Conservation (phyloP, 2,113 vertebrate species). For the Tor tambroides region DNA sequence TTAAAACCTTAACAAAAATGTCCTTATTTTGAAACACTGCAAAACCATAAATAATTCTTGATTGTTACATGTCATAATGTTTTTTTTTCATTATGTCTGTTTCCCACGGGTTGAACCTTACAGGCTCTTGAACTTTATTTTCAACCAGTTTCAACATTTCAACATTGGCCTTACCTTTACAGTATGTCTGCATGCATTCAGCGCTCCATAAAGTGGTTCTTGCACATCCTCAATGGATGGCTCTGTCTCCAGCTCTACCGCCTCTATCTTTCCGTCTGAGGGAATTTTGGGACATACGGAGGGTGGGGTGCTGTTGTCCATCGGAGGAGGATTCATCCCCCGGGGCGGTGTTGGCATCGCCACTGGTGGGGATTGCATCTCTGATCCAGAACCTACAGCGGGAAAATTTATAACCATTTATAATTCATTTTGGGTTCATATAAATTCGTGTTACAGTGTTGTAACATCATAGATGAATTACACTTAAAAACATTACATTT, state of each 20-base stretch:
- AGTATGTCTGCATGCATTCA: constrained; percentile 76
- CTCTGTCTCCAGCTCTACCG: constrained; percentile 66
- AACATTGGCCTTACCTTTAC: constrained; percentile 73
- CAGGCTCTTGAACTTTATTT: background rate
- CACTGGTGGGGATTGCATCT: constrained; percentile 26
- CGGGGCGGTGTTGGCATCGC: constrained; percentile 56
- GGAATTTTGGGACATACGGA: constrained; percentile 48
- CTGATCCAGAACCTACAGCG: constrained; percentile 52
- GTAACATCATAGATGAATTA: background rate
- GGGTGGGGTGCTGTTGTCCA: constrained; percentile 56
- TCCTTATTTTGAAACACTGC: background rate
- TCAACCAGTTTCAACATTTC: too few species aligned
- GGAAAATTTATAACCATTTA: background rate
- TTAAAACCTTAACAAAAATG: background rate
- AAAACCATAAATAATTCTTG: background rate
- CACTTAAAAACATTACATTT: background rate
- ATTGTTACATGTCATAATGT: background rate
- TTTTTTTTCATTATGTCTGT: background rate
- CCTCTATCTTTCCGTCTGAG: constrained; percentile 11
- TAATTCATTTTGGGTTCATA: background rate
- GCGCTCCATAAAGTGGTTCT: constrained; percentile 72
- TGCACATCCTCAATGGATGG: constrained; percentile 74
- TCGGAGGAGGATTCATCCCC: constrained; percentile 69
- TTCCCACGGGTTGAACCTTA: background rate
- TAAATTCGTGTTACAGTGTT: background rate